Percentiles rank a stretch among this genome's conserved stretches.
These are phyloP conservation scores for Megamerina dolium DNA, from an alignment of 2,888 invertebrate genomes.

Conservation along the genomic window DNA sequence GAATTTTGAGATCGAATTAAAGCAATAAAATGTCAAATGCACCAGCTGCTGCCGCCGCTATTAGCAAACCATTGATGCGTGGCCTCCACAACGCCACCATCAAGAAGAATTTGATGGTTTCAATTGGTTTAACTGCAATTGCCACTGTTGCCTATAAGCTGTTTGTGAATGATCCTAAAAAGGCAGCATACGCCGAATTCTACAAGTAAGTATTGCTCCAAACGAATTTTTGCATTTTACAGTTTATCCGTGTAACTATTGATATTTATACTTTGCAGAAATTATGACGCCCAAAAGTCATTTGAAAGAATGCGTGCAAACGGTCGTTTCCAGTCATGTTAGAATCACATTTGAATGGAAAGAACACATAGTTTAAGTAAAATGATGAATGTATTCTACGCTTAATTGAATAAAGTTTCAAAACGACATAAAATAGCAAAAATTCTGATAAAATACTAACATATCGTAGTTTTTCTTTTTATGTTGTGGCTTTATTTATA, in stretches of 20 bases:
- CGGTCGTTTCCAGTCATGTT: slow-evolving; percentile 49
- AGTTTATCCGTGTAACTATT: too few relatives aligned
- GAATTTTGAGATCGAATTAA: slow-evolving; percentile 10
- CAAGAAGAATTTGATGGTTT: slow-evolving; percentile 54
- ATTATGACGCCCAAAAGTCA: slow-evolving; percentile 46
- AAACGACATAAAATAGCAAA: neutral
- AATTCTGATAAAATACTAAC: neutral
- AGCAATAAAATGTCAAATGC: slow-evolving; percentile 35
- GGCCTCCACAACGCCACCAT: slow-evolving; percentile 62
- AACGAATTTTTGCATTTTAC: too few relatives aligned
- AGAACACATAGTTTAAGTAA: neutral
- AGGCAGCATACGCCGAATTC: slow-evolving; percentile 62
- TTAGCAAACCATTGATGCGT: slow-evolving; percentile 62
- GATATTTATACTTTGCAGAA: slow-evolving; percentile 33
- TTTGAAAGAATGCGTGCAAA: slow-evolving; percentile 48
- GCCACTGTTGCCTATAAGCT: slow-evolving; percentile 52
- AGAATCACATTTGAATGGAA: slow-evolving; percentile 13
- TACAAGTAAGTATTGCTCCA: slow-evolving; percentile 69
- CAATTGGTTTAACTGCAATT: slow-evolving; percentile 44
- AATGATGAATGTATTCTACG: neutral
- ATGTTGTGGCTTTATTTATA: slow-evolving; percentile 1
- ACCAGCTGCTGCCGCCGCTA: slow-evolving; percentile 37
- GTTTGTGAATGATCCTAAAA: slow-evolving; percentile 53
- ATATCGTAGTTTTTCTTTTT: neutral
- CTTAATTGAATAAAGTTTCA: neutral